These are phyloP conservation scores for Andinoacara biseriatus DNA, from an alignment of 2,113 vertebrate genomes.

Conservation along the genomic window DNA sequence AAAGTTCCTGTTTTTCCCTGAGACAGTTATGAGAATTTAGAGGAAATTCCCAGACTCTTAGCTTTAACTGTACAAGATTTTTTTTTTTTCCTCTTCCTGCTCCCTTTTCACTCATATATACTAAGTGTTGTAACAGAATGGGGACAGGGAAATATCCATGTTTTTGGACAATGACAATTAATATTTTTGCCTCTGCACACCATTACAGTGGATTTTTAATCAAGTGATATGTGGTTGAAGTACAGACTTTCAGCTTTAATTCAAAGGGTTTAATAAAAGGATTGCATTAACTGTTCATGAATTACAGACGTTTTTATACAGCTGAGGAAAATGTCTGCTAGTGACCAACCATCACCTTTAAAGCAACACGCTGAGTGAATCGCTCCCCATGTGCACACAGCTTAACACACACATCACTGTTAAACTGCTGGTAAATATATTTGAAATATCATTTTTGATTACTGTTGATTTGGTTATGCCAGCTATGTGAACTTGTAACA, in stretches of 20 bases:
- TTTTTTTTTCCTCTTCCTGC: too few relatives aligned
- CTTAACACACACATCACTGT: neutral
- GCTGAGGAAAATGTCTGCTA: neutral
- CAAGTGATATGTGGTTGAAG: neutral
- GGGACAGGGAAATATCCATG: too few relatives aligned
- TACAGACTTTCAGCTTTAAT: neutral
- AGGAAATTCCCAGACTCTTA: too few relatives aligned
- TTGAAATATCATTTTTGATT: neutral
- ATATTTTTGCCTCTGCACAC: too few relatives aligned
- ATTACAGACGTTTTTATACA: neutral
- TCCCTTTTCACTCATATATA: too few relatives aligned
- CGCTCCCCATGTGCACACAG: neutral
- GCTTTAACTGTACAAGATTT: too few relatives aligned
- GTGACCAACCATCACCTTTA: neutral
- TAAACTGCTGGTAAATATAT: neutral
- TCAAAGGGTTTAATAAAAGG: neutral
- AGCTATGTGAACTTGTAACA: neutral
- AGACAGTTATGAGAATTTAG: too few relatives aligned
- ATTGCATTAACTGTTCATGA: neutral
- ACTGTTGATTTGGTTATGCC: too few relatives aligned
- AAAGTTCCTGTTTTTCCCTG: too few relatives aligned
- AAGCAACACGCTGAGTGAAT: neutral
- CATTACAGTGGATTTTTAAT: too few relatives aligned
- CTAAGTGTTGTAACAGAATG: too few relatives aligned
- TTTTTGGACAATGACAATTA: neutral